Evolutionary conservation across 2,888 invertebrate genomes (phyloP), one percentile per base, ranked within the genome.

Genomic region (Xestobium rufovillosum): DNA sequence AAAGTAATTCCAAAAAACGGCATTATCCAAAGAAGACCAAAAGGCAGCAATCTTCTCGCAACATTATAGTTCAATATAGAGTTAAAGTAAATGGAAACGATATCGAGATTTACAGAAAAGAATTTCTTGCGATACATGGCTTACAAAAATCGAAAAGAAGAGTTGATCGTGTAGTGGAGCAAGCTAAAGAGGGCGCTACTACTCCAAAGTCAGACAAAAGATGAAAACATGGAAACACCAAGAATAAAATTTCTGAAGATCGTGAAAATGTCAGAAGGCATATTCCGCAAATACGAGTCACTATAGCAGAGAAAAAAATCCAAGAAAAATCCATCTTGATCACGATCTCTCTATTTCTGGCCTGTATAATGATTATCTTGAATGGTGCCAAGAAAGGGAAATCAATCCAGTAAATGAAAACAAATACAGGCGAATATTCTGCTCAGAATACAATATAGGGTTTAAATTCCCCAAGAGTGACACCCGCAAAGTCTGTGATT

Each of bases 391-490:
- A 13, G 19, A 34, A 32, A 28, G 23, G n/a, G n/a, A n/a, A n/a
- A 3, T 36, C 6, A n/a, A 31, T 6, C 17, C 36, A 12, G 23
- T 30, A 29, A 30, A n/a, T n/a, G 23, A 39, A 34, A 25, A 31
- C 19, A 34, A 27, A 31, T 42, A 42, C 26, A 17, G 39, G 30
- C 19, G 34, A 10, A 19, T 42, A 17, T 42, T 38, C 33, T 42
- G 39, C 27, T 28, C 14, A 8, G 34, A 49, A 30, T 47, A 17
- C 31, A 43, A 49, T 30, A 49, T 47, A 4, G 44, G 45, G 14
- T 45, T 49, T 36, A 44, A 42, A 31, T 26, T 47, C 10, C 45
- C 49, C 15, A 43, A 42, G 39, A 43, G 27, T n/a, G 45, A 45
- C 31, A 48, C 43, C 11, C 44, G 45, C 33, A 37, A 44, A 41